Conservation (phyloP, 2,113 vertebrate species). For the Campylorhamphus procurvoides region DNA sequence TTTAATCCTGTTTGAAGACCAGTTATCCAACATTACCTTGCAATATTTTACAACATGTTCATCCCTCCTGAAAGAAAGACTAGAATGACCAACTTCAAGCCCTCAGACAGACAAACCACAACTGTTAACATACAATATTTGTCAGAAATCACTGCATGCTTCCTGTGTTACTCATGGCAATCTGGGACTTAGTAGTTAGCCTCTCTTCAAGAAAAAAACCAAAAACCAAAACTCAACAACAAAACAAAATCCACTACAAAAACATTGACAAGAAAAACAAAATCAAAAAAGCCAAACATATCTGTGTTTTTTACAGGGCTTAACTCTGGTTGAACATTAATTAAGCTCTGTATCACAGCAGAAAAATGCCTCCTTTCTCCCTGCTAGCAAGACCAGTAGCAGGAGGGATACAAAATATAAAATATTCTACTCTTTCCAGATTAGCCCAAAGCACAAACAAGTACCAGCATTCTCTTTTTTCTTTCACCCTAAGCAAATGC, state of each 20-base stretch:
- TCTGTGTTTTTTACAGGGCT: background rate
- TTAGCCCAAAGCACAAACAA: slow-evolving; percentile 45
- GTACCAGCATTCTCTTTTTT: slow-evolving; percentile 53
- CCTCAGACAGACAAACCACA: background rate
- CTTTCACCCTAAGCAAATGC: slow-evolving; percentile 44
- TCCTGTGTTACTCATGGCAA: background rate
- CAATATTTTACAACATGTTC: background rate
- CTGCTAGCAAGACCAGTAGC: background rate
- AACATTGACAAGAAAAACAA: background rate
- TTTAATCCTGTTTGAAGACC: background rate
- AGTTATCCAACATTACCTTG: background rate
- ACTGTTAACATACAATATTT: background rate
- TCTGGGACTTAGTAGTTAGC: background rate
- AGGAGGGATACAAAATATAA: slow-evolving; percentile 1
- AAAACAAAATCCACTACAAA: background rate
- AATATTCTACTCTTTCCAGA: background rate
- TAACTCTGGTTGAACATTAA: background rate
- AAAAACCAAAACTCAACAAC: background rate
- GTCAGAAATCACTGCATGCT: background rate
- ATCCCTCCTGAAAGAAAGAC: background rate
- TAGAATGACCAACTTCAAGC: background rate
- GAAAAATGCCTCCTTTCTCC: slow-evolving; percentile 30
- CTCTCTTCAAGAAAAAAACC: background rate
- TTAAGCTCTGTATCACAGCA: background rate
- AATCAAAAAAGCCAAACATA: no score